Conservation (phyloP, 2,113 vertebrate species). For the Gopherus evgoodei region DNA sequence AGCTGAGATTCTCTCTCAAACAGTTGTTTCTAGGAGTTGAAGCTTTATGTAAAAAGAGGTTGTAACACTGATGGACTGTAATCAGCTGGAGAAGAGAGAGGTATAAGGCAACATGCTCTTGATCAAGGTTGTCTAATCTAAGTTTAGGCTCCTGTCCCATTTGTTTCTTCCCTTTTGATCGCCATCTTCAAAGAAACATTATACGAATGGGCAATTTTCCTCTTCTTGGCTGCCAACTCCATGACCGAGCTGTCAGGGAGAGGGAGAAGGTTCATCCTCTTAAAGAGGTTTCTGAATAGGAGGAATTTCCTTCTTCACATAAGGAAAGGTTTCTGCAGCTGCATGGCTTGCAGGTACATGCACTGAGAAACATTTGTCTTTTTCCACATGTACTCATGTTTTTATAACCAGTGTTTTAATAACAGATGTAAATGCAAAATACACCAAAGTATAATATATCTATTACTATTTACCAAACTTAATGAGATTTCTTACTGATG, state of each 20-base stretch:
- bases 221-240: background rate
- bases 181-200: background rate
- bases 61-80: background rate
- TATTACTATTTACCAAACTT: background rate
- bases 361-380: background rate
- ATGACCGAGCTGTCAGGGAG: background rate
- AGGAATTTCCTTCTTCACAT: background rate
- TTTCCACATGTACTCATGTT: background rate
- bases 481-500: background rate
- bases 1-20: background rate
- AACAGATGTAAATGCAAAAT: conserved; percentile 6
- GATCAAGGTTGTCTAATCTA: conserved; percentile 1
- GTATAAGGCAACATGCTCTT: conserved; percentile 20
- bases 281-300: background rate
- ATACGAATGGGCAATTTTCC: background rate
- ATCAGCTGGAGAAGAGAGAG: background rate
- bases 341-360: background rate
- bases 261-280: conserved; percentile 15
- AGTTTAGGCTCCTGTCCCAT: background rate
- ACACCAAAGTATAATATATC: conserved; percentile 4
- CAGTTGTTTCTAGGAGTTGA: background rate
- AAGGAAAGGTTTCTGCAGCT: background rate
- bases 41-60: conserved; percentile 39
- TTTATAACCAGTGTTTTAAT: background rate
- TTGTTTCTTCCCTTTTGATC: conserved; percentile 35